These are phyloP conservation scores for Styela plicata DNA, from an alignment of 23 tunicate species.

Conservation along the genomic window DNA sequence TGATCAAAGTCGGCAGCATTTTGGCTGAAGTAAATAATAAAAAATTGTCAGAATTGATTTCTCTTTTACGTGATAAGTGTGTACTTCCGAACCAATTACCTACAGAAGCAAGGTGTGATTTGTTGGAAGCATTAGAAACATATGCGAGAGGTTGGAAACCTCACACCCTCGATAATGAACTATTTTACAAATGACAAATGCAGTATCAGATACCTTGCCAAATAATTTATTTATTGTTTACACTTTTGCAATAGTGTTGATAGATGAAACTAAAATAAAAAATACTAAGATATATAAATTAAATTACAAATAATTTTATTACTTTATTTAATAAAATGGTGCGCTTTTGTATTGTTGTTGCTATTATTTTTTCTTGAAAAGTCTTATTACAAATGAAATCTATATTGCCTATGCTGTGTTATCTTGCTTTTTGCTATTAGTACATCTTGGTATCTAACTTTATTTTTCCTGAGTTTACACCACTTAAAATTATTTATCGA, in stretches of 20 bases:
- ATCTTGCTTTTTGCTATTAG: background rate
- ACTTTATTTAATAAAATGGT: background rate
- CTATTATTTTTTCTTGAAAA: too few relatives aligned
- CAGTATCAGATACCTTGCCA: background rate
- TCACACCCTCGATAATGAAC: background rate
- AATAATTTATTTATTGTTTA: too few relatives aligned
- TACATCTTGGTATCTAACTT: background rate
- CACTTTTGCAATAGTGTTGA: background rate
- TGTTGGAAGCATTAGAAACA: conserved; percentile 7
- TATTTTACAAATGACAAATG: background rate
- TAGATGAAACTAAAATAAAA: too few relatives aligned
- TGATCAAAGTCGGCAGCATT: background rate
- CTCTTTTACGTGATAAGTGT: conserved; percentile 8
- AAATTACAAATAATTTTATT: too few relatives aligned
- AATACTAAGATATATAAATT: too few relatives aligned
- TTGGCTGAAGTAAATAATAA: conserved; percentile 4
- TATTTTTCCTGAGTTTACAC: too few relatives aligned
- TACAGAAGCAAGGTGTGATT: conserved; percentile 6
- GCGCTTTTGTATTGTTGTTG: background rate
- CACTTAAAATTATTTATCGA: too few relatives aligned
- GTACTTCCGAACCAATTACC: background rate
- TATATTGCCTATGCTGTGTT: background rate
- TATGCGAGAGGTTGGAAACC: conserved; percentile 21
- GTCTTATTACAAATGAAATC: background rate
- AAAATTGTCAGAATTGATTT: conserved; percentile 4